Conservation (phyloP, 2,888 invertebrate species). For the Quadriops clusia region DNA sequence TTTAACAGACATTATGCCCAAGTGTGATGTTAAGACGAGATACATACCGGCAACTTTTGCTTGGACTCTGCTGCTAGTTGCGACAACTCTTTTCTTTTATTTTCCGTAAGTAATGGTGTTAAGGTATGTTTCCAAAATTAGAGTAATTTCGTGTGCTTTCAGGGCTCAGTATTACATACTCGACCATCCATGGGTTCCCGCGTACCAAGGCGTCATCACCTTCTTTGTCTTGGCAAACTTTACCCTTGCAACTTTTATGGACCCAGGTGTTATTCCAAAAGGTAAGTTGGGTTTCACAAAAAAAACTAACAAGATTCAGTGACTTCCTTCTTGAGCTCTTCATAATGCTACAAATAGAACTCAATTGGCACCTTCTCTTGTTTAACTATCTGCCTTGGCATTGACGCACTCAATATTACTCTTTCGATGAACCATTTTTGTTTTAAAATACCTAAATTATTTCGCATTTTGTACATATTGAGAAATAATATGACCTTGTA, state of each 20-base stretch:
- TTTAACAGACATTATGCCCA: slow-evolving; percentile 61
- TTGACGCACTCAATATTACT: too few species aligned
- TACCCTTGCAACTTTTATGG: slow-evolving; percentile 97
- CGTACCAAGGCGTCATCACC: slow-evolving; percentile 87
- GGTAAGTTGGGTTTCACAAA: slow-evolving; percentile 57
- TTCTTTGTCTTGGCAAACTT: slow-evolving; percentile 98
- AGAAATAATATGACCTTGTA: too few species aligned
- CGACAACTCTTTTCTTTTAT: slow-evolving; percentile 91
- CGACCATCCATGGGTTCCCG: slow-evolving; percentile 79
- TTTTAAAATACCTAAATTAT: too few species aligned
- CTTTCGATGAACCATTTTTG: too few species aligned
- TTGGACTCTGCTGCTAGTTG: slow-evolving; percentile 88
- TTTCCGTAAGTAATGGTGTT: slow-evolving; percentile 75
- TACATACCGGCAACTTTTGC: slow-evolving; percentile 97
- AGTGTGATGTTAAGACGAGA: slow-evolving; percentile 93
- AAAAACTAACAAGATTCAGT: too few species aligned
- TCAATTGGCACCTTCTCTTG: too few species aligned
- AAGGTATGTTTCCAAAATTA: slow-evolving; percentile 22
- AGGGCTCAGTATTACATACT: slow-evolving; percentile 81
- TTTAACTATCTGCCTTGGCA: too few species aligned
- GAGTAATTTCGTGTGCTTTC: too few species aligned
- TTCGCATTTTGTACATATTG: too few species aligned
- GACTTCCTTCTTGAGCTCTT: too few species aligned
- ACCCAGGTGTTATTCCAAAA: slow-evolving; percentile 97
- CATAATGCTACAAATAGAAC: too few species aligned